Evolutionary conservation across 2,888 invertebrate species (phyloP).

Genomic region (Noctua janthe): DNA sequence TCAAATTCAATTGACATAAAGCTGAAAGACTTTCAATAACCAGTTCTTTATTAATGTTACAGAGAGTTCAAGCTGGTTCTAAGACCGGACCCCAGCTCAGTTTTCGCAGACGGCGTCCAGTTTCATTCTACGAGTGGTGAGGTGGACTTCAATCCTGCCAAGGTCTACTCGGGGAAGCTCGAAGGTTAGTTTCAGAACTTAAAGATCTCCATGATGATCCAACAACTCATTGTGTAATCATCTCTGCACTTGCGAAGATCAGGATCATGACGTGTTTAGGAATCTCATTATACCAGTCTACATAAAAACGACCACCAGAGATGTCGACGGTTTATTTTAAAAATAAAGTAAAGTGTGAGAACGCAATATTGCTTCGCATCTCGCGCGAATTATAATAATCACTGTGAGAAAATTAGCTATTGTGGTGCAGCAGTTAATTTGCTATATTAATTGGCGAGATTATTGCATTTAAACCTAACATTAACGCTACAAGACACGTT

Average conservation of each 20-base stretch:
- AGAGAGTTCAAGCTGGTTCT: constrained; percentile 94
- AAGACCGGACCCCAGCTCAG: constrained; percentile 92
- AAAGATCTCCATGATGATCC: too few species aligned
- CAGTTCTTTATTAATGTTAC: constrained; percentile 77
- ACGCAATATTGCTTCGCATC: constrained; percentile 39
- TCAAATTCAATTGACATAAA: background rate
- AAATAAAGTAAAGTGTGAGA: constrained; percentile 45
- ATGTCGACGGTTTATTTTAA: background rate
- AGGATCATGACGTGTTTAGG: background rate
- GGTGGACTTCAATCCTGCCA: constrained; percentile 93
- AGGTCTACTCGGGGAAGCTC: constrained; percentile 94
- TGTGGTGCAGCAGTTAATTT: constrained; percentile 42
- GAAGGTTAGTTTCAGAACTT: constrained; percentile 91
- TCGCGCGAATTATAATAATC: constrained; percentile 52
- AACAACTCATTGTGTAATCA: background rate
- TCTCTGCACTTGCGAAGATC: background rate
- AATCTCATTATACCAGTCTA: constrained; percentile 6
- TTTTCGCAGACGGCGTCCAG: constrained; percentile 94
- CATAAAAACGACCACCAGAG: constrained; percentile 1
- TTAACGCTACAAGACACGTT: constrained; percentile 1
- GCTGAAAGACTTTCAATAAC: background rate
- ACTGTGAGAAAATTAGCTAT: constrained; percentile 45
- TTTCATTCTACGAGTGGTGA: constrained; percentile 94
- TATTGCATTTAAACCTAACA: constrained; percentile 30
- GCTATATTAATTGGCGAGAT: constrained; percentile 25